A percentile compares a stretch with the other conserved stretches of the same genome.
These are phyloP conservation scores for Lasioglossum morio DNA, from an alignment of 2,888 invertebrate species.

Conservation along the genomic window DNA sequence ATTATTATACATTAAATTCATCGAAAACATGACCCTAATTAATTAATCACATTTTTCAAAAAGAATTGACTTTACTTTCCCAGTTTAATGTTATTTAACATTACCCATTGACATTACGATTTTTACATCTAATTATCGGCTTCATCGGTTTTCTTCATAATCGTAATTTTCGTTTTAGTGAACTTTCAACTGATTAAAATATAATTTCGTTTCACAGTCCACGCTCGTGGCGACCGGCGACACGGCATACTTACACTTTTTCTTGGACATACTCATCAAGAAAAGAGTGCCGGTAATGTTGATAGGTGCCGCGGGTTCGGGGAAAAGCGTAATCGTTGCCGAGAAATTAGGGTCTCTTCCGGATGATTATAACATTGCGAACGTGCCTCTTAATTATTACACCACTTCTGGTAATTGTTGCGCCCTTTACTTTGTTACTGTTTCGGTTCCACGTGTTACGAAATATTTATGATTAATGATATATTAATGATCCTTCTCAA, in stretches of 20 bases:
- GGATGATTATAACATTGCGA: conserved; percentile 92
- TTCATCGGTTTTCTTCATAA: not conserved
- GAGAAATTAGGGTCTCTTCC: conserved; percentile 91
- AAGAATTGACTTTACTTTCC: not conserved
- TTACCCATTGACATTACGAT: not conserved
- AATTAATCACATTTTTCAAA: not conserved
- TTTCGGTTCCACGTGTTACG: not conserved
- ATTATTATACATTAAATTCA: not conserved
- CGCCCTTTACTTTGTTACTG: not conserved
- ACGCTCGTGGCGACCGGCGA: conserved; percentile 95
- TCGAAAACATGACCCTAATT: not conserved
- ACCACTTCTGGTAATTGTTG: conserved; percentile 91
- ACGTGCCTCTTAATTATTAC: conserved; percentile 97
- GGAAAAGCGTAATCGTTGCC: conserved; percentile 96
- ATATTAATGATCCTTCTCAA: not conserved
- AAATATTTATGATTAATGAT: not conserved
- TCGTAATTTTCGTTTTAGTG: not conserved
- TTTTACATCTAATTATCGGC: not conserved
- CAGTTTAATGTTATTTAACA: not conserved
- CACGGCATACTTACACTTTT: conserved; percentile 94
- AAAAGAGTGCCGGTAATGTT: conserved; percentile 95
- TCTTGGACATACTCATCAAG: conserved; percentile 93
- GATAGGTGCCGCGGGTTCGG: conserved; percentile 95
- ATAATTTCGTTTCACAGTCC: conserved; percentile 85
- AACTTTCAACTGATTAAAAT: not conserved